Base-by-base conservation (phyloP, 2,888 invertebrate genomes). In the Spicauda simplicius region DNA sequence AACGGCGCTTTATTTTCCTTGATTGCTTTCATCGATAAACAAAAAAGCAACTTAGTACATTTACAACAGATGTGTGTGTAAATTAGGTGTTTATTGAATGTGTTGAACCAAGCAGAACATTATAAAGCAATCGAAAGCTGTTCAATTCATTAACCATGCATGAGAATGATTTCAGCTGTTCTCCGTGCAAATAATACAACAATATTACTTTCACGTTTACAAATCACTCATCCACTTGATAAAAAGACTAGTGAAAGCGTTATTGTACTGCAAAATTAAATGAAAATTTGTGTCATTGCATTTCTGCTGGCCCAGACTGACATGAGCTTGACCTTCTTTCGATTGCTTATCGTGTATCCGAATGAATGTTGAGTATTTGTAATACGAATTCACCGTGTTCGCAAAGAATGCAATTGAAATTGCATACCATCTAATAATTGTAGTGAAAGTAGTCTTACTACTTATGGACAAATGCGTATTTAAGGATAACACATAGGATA, bases 201-300 rank as follows among this genome's bases (percentile, higher is more conserved):
- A 86, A 88, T 79, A 79, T 83, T 81, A 91, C 92, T 92, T 93
- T 93, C 93, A 84, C 91, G 87, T 85, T 87, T 84, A 82, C 82
- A 85, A 87, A 86, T 84, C 85, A 85, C 88, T 91, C 86, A 87
- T 88, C 76, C n/a, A 74, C 77, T 84, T 82, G 77, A 87, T 87
- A 86, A 91, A 88, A 90, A 88, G 83, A 82, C 73, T 66, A 91
- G 92, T 91, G 92, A 93, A 93, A 93, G 92, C 83, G 89, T 88
- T 91, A 91, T 86, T 81, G 85, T 78, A 79, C 83, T 88, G 88
- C 84, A 90, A 91, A 60, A 91, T 84, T 80, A 83, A 88, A 90
- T 87, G 88, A 90, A 92, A 91, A 91, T 89, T 89, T 82, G 91
- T 90, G 90, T 91, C 90, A 86, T 86, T 85, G 84, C 88, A 90